Evolutionary conservation across 2,888 invertebrate species (phyloP), one percentile per base, ranked within the genome.

Genomic region (Pheosia gnoma): DNA sequence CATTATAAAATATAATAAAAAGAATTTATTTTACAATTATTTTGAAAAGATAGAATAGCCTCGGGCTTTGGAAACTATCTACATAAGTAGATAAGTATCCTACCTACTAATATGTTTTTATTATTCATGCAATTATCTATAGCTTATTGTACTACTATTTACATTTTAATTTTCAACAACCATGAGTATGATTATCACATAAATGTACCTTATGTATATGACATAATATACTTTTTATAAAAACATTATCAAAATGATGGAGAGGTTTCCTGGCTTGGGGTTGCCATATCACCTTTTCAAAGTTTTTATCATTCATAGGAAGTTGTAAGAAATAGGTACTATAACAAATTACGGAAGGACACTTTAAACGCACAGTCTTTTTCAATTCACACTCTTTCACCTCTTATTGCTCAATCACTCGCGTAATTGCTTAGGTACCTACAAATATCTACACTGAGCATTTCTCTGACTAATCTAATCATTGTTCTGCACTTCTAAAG

Each of bases 401-500:
- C 25, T 25, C 25, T 25, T 58, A 47, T 25, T 58, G 36, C n/a
- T 43, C 45, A 47, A 61, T 49, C 60, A 66, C 59, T 56, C 51
- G 55, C 43, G 8, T 39, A 25, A 38, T 53, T 39, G 56, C n/a
- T 13, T 58, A 51, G 37, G 6, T 43, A 57, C 37, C 45, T 58
- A 47, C 54, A 55, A 55, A 55, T 55, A 39, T 53, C 55, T 55
- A 55, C 39, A 55, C 38, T 10, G 55, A 39, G 6, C 39, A 51
- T 51, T 47, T 36, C 38, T 51, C 25, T 13, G 13, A 51, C 25
- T 39, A 64, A 63, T 65, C 54, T 64, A 58, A 74, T 88, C 81
- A 92, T 86, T 92, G 84, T 83, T 92, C 92, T 55, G 86, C 79
- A 79, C 79, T 93, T 83, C 89, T 90, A 81, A 93, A 93, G 67